A percentile compares a stretch with the other conserved stretches of the same genome.
Evolutionary conservation across 2,113 vertebrate species (phyloP).

Genomic region (Crotalus horridus): DNA sequence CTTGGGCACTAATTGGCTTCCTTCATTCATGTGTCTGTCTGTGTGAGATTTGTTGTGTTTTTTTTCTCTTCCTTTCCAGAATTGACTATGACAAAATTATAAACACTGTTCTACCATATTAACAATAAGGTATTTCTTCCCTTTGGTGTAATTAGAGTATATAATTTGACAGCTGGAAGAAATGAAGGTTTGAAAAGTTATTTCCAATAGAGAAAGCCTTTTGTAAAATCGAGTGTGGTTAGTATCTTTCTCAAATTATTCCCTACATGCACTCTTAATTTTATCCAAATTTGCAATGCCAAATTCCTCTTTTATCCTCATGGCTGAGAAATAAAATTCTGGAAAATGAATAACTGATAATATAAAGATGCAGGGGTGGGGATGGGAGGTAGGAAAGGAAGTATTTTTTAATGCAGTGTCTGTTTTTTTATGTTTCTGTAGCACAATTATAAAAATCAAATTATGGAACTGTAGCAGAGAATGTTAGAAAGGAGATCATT

Average conservation of each 20-base stretch:
- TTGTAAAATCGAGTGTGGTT: constrained; percentile 14
- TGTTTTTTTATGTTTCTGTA: not conserved
- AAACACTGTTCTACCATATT: not conserved
- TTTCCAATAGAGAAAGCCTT: constrained; percentile 14
- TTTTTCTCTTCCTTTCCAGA: not conserved
- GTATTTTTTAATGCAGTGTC: not conserved
- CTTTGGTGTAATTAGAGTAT: not conserved
- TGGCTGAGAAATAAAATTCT: not conserved
- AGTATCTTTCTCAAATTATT: constrained; percentile 18
- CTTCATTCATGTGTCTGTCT: not conserved
- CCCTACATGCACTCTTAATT: not conserved
- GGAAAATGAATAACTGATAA: not conserved
- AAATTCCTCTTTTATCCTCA: not conserved
- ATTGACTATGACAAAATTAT: not conserved
- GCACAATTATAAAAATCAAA: not conserved
- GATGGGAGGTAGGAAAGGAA: not conserved
- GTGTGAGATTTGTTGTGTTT: not conserved
- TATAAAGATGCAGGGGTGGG: not conserved
- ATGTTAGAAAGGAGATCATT: not conserved
- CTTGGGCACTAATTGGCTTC: not conserved
- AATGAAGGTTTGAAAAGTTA: constrained; percentile 7
- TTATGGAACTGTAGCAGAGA: not conserved
- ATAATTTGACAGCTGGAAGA: not conserved
- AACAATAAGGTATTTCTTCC: not conserved
- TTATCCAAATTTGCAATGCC: constrained; percentile 1